Evolutionary conservation across 1,140 invertebrate species (phyloP), one percentile per base, ranked within the genome.

Genomic region (Euglossa dilemma): DNA sequence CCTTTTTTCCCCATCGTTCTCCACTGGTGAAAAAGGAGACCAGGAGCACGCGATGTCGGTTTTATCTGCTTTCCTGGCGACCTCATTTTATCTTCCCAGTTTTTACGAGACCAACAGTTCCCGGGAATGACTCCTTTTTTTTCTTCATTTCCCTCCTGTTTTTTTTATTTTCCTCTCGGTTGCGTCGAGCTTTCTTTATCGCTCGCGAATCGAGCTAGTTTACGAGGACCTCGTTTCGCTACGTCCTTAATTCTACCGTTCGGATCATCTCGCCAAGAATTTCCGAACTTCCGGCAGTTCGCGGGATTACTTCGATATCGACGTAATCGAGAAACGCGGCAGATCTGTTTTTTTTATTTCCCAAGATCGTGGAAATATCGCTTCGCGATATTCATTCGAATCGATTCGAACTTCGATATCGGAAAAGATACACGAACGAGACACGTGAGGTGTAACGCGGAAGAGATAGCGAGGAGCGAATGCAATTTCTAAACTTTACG

Each of bases 41-140:
- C n/a, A 1, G 45, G 3, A 64, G 45, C n/a, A 76, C 56, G 57
- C 73, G 45, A 76, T 76, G 45, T 6, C n/a, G 23, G 50, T 77
- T 77, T 77, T 77, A 77, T 77, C 75, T 25, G 63, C 45, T 43
- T 67, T 67, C 14, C 47, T 45, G 61, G 28, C 50, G 23, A 77
- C 75, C 50, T 56, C 50, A 52, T 77, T 77, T 77, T 56, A 56
- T 56, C 75, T 45, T 66, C 14, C 20, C 56, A 36, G 59, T 77
- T 77, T 50, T 77, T 67, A 56, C 75, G 63, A 45, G 52, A 67
- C 20, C 50, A 36, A 50, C 63, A 6, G 23, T 43, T 45, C 16
- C 16, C 63, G 23, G 16, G 76, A 28, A 45, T 20, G n/a, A 28
- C 23, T 71, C 18, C 54, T 7, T 47, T 70, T 59, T 64, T 45